phyloP scores from a whole-genome alignment of 2,888 invertebrate species.

The Megaustenia siamemsis region DNA sequence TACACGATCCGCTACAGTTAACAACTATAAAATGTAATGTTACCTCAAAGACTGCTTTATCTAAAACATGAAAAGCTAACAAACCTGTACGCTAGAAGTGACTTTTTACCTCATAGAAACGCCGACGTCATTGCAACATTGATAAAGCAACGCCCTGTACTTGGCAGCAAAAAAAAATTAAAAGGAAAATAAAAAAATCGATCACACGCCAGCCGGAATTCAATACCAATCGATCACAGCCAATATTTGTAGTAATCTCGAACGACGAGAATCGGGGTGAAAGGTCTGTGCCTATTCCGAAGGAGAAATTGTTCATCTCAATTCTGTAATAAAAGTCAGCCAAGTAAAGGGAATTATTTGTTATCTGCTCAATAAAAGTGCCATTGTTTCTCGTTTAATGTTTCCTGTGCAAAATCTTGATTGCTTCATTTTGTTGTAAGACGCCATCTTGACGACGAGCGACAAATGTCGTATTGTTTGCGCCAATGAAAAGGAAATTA shows the following conservation, averaged over 20 bases:
- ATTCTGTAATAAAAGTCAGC: conserved; percentile 20
- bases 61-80: not conserved
- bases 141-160: conserved; percentile 21
- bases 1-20: no score
- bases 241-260: not conserved
- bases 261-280: not conserved
- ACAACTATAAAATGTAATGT: no score
- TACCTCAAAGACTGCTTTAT: no score
- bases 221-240: conserved; percentile 1
- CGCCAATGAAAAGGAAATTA: not conserved
- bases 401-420: not conserved
- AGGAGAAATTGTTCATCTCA: conserved; percentile 34
- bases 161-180: not conserved
- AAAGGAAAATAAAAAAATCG: not conserved
- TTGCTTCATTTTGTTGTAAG: not conserved
- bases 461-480: not conserved
- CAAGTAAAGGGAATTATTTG: conserved; percentile 21
- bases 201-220: conserved; percentile 6
- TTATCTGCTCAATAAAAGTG: conserved; percentile 26
- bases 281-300: conserved; percentile 12
- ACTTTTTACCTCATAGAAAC: conserved; percentile 30
- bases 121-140: conserved; percentile 28
- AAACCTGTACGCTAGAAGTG: not conserved
- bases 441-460: not conserved
- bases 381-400: conserved; percentile 8